These are phyloP conservation scores for Macaca nemestrina DNA, from an alignment of 2,113 vertebrate species.

Conservation along the genomic window DNA sequence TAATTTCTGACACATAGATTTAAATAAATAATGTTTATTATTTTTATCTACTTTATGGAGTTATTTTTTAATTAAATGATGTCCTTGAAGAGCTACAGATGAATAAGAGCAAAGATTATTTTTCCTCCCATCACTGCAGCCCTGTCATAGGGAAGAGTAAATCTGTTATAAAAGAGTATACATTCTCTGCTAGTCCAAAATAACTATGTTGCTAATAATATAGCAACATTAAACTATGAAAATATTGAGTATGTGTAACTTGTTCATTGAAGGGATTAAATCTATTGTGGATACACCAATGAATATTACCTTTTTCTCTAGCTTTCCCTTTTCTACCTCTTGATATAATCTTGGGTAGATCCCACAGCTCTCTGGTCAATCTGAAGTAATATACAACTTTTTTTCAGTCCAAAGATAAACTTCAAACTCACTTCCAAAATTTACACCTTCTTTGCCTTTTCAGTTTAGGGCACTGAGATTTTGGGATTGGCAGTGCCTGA, in stretches of 20 bases:
- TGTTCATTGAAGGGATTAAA: not conserved
- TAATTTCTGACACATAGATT: not conserved
- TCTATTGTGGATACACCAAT: not conserved
- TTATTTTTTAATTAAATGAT: not conserved
- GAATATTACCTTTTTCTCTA: not conserved
- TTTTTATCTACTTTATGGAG: not conserved
- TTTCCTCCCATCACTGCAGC: not conserved
- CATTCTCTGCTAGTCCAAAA: not conserved
- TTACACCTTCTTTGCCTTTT: not conserved
- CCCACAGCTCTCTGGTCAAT: not conserved
- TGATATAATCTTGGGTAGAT: not conserved
- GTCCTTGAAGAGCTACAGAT: not conserved
- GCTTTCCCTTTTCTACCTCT: not conserved
- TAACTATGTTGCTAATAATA: not conserved
- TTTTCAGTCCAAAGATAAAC: not conserved
- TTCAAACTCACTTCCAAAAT: not conserved
- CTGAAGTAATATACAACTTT: not conserved
- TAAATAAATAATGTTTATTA: not conserved
- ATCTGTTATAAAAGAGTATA: not conserved
- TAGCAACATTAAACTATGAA: not conserved
- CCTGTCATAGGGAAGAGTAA: not conserved
- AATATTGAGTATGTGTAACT: not conserved
- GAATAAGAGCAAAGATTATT: not conserved
- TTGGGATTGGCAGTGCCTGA: not conserved
- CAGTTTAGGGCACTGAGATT: not conserved